Conservation (phyloP, 2,113 vertebrate genomes). For the Corythaeola cristata region DNA sequence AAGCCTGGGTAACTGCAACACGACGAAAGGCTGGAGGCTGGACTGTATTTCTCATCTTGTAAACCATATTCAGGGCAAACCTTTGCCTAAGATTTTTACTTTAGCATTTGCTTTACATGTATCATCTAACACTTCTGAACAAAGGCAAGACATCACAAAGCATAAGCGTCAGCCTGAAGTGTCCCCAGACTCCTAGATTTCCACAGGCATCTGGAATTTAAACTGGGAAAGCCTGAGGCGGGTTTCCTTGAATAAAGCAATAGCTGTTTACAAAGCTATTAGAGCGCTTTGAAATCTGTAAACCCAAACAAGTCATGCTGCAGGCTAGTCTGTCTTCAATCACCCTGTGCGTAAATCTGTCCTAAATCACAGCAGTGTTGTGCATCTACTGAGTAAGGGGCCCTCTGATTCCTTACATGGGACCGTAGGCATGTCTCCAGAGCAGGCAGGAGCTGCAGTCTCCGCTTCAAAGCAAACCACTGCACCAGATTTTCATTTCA, state of each 20-base stretch:
- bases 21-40: not conserved
- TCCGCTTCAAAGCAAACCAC: not conserved
- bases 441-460: not conserved
- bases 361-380: not conserved
- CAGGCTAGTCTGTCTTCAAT: not conserved
- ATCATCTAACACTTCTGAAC: not conserved
- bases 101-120: not conserved
- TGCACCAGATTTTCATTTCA: not conserved
- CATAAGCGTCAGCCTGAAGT: not conserved
- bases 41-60: not conserved
- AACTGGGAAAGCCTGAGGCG: not conserved
- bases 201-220: not conserved
- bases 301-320: not conserved
- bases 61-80: not conserved
- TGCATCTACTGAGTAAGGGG: not conserved
- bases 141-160: not conserved
- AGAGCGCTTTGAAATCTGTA: not conserved
- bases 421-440: fast-evolving
- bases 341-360: not conserved
- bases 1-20: not conserved
- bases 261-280: not conserved
- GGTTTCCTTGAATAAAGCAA: not conserved
- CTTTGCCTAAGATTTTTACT: not conserved
- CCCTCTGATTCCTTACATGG: not conserved
- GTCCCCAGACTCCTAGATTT: not conserved